phyloP scores from a whole-genome alignment of 2,113 vertebrate genomes.

The Zeus faber region DNA sequence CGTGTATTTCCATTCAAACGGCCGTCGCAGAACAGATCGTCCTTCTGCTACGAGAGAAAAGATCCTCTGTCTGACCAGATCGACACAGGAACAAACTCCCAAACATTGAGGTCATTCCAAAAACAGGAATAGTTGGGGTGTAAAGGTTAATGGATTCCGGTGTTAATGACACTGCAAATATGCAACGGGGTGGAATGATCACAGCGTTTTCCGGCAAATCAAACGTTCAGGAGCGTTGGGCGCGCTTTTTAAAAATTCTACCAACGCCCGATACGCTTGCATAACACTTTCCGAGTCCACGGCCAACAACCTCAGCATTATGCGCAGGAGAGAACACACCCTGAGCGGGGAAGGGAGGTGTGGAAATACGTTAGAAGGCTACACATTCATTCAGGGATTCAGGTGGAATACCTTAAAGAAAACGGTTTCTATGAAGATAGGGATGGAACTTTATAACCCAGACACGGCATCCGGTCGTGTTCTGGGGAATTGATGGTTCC shows the following conservation, averaged over 20 bases:
- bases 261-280: background rate
- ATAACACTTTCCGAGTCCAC: conserved; percentile 24
- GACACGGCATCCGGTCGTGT: too few species aligned
- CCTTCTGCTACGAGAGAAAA: conserved; percentile 49
- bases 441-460: background rate
- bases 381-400: conserved; percentile 18
- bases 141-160: conserved; percentile 44
- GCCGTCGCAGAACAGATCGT: conserved; percentile 35
- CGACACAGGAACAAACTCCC: conserved; percentile 54
- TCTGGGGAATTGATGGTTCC: too few species aligned
- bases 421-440: background rate
- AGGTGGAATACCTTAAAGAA: background rate
- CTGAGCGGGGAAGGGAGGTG: conserved; percentile 1
- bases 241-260: conserved; percentile 56
- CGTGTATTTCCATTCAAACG: conserved; percentile 52
- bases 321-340: conserved; percentile 34
- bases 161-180: conserved; percentile 40
- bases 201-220: conserved; percentile 38
- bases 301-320: conserved; percentile 50
- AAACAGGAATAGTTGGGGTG: conserved; percentile 47
- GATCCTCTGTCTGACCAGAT: conserved; percentile 54
- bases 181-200: conserved; percentile 34
- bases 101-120: conserved; percentile 58
- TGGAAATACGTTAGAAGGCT: conserved; percentile 6
- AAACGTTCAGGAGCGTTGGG: conserved; percentile 45